Percentiles rank a stretch among this genome's conserved stretches.
phyloP scores from a whole-genome alignment of 2,797 vertebrate species.

The Loris lydekkerianus region DNA sequence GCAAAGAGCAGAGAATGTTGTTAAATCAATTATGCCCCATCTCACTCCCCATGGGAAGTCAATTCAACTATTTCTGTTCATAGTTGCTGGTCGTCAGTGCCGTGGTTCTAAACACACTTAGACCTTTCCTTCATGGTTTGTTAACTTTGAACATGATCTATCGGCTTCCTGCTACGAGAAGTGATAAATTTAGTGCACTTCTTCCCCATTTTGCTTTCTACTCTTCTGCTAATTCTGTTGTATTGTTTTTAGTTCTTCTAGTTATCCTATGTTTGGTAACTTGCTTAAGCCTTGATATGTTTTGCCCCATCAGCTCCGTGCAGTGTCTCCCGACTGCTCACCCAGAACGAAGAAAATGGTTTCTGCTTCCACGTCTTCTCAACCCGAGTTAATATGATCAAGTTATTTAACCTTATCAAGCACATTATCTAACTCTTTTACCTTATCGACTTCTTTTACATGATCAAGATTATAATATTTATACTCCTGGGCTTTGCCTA shows the following conservation, averaged over 20 bases:
- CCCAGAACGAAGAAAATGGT: neutral
- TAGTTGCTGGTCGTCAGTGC: neutral
- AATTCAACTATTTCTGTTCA: neutral
- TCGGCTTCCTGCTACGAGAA: neutral
- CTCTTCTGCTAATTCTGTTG: neutral
- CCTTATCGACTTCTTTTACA: neutral
- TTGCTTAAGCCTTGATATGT: neutral
- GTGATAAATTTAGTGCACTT: neutral
- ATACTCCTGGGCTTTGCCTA: neutral
- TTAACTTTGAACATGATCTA: neutral
- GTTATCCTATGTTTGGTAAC: neutral
- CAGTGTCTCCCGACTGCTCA: neutral
- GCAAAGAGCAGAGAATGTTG: neutral
- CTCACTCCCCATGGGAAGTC: neutral
- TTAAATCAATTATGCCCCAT: too few relatives aligned
- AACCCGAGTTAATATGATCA: neutral
- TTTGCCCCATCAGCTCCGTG: too few relatives aligned
- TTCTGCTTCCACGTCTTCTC: neutral
- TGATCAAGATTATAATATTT: too few relatives aligned
- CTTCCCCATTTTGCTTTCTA: accelerated
- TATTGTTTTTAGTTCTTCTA: neutral
- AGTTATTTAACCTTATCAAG: neutral
- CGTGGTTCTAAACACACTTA: neutral
- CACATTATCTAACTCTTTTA: neutral
- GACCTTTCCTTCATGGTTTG: neutral